Evolutionary conservation across 1,140 invertebrate species (phyloP), one percentile per base, ranked within the genome.

Genomic region (Pseudomyrmex cubaensis): DNA sequence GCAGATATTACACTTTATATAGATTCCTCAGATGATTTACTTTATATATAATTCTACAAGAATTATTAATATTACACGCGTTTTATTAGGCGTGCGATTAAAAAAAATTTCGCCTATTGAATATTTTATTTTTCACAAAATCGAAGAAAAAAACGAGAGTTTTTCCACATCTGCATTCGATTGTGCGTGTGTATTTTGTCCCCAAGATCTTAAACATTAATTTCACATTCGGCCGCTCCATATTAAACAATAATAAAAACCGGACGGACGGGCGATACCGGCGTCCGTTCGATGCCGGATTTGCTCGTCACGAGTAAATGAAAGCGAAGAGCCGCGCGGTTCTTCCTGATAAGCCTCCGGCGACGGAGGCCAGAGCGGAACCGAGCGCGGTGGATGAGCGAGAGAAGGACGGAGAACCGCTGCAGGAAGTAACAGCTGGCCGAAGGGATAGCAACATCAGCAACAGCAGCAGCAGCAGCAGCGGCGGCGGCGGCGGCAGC

Each of bases 401-500:
- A 35, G 70, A 82, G 48, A 59, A 80, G 56, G 76, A 80, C n/a
- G 66, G 76, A 80, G 76, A 89, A 86, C 90, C 90, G 69, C 87
- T 91, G 90, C 84, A 89, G 89, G 88, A 90, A 91, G 91, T 92
- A 92, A 93, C 92, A 93, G 91, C 92, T 93, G 92, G 90, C 63
- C 85, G 87, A 91, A 91, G 90, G 87, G 82, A 90, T 67, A 88
- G 87, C 83, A 88, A 87, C 89, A 87, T 91, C 87, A 80, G 85
- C 74, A 82, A 73, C 84, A 87, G 73, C 82, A 89, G 84, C 77
- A 82, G 87, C 67, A 76, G 82, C 75, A 80, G 78, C 82, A 76
- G 66, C 84, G 80, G 70, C 77, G 78, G 82, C 77, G 82, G 64
- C 63, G 2, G 52, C 50, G 9, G 54, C 35, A 46, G 72, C 4